Evolutionary conservation across 1,140 invertebrate species (phyloP), one percentile per base, ranked within the genome.

Genomic region (Neuroterus valhalla): DNA sequence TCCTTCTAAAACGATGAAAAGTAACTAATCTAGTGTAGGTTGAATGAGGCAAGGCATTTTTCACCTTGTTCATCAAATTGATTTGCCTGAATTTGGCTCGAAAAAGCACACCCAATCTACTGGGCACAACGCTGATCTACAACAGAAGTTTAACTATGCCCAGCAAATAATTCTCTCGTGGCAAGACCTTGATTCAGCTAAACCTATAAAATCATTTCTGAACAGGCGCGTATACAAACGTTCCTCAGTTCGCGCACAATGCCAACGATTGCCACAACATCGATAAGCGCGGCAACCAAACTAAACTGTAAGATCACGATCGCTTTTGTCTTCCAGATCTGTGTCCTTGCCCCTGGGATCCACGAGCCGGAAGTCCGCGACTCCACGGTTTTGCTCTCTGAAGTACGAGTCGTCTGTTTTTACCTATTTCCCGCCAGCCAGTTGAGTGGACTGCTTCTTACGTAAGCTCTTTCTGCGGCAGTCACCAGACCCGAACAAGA

Each of bases 341-440:
- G 66, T 68, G 68, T 70, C 68, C 68, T 69, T 72, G 75, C 71
- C 46, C 69, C 71, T 74, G 46, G 45, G 48, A 43, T 43, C 55
- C 45, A 62, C 44, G 19, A 55, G 67, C 55, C 62, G 75, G 72
- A 68, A 77, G 74, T 77, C 75, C 75, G 68, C 68, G 74, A 76
- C 67, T 70, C 70, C 55, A 68, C 71, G 23, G 42, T 78, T 75
- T 62, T 75, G 72, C 74, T 70, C 70, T 70, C 72, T 70, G 70
- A 71, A 78, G 68, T 75, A 38, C n/a, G 55, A 68, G 72, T 68
- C 77, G 74, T 77, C 72, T 78, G 73, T 75, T 78, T 75, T 75
- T 78, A 72, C 74, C 66, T 71, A 66, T 76, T 79, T 76, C 69
- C 69, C 71, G 66, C 71, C 45, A 17, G 19, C 44, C 31, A 43